These are phyloP conservation scores for Pissodes strobi DNA, from an alignment of 1,140 invertebrate genomes.

Conservation along the genomic window DNA sequence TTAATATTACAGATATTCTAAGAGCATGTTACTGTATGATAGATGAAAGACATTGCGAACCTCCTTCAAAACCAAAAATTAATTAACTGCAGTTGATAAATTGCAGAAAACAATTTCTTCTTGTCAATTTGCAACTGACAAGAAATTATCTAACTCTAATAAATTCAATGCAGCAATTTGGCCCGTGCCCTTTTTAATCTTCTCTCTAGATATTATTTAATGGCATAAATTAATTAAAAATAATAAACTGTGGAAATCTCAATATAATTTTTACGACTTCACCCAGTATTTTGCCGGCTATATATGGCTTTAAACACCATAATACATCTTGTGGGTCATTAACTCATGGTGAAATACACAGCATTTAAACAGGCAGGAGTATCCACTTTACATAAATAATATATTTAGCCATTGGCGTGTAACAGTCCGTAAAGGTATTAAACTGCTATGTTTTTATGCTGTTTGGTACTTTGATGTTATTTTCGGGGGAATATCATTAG, in stretches of 20 bases:
- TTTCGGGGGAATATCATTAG: background rate
- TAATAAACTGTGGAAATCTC: conserved; percentile 11
- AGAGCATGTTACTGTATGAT: no score
- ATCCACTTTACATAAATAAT: conserved; percentile 31
- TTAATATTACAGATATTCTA: no score
- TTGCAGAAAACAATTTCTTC: no score
- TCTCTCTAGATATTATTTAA: no score
- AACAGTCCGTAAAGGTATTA: conserved; percentile 7
- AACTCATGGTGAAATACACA: conserved; percentile 26
- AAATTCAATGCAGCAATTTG: no score
- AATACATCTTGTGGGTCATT: conserved; percentile 27
- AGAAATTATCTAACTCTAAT: no score
- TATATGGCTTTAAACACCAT: conserved; percentile 22
- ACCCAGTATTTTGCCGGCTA: conserved; percentile 18
- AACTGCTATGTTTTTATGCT: background rate
- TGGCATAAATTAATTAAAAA: conserved; percentile 10
- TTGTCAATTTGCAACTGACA: no score
- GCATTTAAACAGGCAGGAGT: conserved; percentile 26
- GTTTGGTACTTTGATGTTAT: conserved; percentile 5
- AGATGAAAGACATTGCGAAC: no score
- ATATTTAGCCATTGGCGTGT: conserved; percentile 27
- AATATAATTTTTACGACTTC: conserved; percentile 9
- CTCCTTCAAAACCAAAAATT: no score
- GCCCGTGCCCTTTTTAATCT: no score
- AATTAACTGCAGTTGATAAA: no score